Evolutionary conservation across 2,113 vertebrate species (phyloP).

Genomic region (Diglossa brunneiventris): DNA sequence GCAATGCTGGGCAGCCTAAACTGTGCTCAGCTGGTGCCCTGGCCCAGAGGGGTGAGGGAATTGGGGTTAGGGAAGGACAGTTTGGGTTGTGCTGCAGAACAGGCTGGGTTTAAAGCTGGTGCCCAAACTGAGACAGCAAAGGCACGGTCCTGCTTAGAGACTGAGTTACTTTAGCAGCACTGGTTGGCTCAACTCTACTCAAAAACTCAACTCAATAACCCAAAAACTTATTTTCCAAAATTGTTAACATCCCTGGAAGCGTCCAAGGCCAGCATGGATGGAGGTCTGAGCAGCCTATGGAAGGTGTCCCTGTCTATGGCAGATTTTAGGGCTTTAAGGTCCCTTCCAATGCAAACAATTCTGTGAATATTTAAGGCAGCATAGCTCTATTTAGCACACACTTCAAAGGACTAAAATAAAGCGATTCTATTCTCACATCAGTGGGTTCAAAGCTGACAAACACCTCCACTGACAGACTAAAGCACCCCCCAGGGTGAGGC

Average conservation of each 20-base stretch:
- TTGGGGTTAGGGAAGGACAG: fast-evolving
- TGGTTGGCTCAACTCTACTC: not conserved
- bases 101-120: not conserved
- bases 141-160: fast-evolving
- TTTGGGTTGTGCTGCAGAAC: fast-evolving
- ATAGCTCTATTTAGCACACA: fast-evolving
- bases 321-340: not conserved
- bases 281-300: not conserved
- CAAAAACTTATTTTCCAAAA: not conserved
- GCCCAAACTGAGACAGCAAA: not conserved
- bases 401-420: fast-evolving
- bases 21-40: fast-evolving
- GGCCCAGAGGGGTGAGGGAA: fast-evolving
- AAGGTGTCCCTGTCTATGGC: not conserved
- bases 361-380: not conserved
- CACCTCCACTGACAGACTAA: fast-evolving
- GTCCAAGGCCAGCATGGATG: not conserved
- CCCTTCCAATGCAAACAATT: not conserved
- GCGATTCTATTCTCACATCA: not conserved
- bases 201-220: not conserved
- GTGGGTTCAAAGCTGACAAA: not conserved
- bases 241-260: not conserved
- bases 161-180: not conserved
- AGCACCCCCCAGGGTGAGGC: fast-evolving
- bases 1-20: fast-evolving